Conservation (phyloP, 2,113 vertebrate species). For the Lonchura striata region DNA sequence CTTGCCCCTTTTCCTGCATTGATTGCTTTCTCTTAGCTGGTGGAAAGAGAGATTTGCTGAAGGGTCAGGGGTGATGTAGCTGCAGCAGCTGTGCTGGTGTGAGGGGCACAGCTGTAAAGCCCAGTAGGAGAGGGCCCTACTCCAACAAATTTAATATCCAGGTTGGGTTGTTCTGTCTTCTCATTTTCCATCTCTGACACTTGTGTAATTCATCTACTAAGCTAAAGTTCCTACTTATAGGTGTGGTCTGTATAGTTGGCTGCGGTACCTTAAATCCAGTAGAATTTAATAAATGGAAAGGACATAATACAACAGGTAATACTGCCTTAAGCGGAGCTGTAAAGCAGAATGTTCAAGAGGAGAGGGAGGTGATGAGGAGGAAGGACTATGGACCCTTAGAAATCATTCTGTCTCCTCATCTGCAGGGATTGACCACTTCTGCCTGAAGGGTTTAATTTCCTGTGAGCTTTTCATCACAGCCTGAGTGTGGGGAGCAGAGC, state of each 20-base stretch:
- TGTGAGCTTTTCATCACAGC: background rate
- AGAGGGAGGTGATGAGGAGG: background rate
- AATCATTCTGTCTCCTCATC: background rate
- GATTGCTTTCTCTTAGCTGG: background rate
- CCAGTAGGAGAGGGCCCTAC: fast-evolving
- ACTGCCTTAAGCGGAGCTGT: background rate
- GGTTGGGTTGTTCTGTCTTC: background rate
- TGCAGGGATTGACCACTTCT: background rate
- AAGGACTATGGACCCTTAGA: background rate
- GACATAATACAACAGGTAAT: background rate
- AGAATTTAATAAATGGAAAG: background rate
- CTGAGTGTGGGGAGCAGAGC: background rate
- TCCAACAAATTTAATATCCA: background rate
- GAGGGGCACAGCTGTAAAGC: background rate
- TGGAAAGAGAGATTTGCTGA: background rate
- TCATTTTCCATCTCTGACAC: background rate
- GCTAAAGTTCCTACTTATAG: background rate
- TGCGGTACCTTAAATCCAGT: background rate
- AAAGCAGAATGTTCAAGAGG: background rate
- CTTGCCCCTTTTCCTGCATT: background rate
- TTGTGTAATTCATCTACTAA: background rate
- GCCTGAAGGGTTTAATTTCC: background rate
- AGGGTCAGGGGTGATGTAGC: background rate
- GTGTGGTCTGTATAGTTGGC: background rate
- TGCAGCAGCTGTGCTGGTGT: background rate